Conservation (phyloP, 1,140 invertebrate genomes). For the Drosophila burlai region DNA sequence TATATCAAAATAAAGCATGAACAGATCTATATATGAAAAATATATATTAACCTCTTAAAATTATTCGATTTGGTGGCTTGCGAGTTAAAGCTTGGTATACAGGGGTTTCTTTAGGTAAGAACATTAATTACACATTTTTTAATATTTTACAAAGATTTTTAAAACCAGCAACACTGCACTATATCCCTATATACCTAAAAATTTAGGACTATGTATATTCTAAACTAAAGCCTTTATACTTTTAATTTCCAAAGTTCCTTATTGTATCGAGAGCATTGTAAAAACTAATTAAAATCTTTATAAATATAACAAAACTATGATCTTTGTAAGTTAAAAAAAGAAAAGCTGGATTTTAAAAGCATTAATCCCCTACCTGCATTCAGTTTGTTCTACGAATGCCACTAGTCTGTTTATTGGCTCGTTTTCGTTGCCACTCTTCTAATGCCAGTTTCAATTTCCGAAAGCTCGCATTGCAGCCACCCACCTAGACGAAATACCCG, state of each 20-base stretch:
- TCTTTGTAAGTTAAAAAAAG: not conserved
- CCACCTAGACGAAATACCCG: slow-evolving; percentile 28
- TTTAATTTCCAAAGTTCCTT: too few relatives aligned
- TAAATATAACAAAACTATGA: not conserved
- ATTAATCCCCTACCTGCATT: slow-evolving; percentile 19
- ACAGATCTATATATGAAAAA: not conserved
- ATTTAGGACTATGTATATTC: too few relatives aligned
- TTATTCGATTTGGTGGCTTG: too few relatives aligned
- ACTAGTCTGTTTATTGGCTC: slow-evolving; percentile 24
- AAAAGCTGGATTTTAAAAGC: not conserved
- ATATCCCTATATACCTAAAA: too few relatives aligned
- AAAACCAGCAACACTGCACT: too few relatives aligned
- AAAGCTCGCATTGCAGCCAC: slow-evolving; percentile 35
- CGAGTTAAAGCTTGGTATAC: too few relatives aligned
- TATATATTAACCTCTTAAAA: not conserved
- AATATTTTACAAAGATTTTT: too few relatives aligned
- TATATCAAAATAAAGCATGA: too few relatives aligned
- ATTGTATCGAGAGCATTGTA: not conserved
- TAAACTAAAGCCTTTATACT: too few relatives aligned
- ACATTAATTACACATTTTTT: too few relatives aligned
- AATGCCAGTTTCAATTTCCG: slow-evolving; percentile 55
- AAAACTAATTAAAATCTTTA: not conserved
- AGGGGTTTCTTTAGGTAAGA: too few relatives aligned
- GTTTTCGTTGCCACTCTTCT: slow-evolving; percentile 36
- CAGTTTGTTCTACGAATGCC: slow-evolving; percentile 23